These are phyloP conservation scores for Thunnus thynnus DNA, from an alignment of 2,113 vertebrate genomes.

Conservation along the genomic window DNA sequence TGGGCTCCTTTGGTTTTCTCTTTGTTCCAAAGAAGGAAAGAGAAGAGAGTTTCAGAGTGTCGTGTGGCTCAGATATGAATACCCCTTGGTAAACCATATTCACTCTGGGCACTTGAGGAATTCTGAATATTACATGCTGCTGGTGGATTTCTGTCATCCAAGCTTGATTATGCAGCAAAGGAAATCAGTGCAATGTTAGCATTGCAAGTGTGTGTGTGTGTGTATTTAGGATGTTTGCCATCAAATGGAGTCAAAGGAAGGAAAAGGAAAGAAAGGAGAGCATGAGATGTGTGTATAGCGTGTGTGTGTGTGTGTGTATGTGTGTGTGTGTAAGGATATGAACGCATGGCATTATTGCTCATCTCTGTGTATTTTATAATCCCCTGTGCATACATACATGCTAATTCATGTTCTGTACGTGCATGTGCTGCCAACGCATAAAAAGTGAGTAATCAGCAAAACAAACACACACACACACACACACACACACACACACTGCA, in stretches of 20 bases:
- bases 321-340: background rate
- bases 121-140: slow-evolving; percentile 39
- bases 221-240: slow-evolving; percentile 37
- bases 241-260: slow-evolving; percentile 20
- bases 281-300: background rate
- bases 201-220: slow-evolving; percentile 18
- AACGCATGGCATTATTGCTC: background rate
- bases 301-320: background rate
- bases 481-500: background rate
- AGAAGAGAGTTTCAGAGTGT: slow-evolving; percentile 18
- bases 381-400: background rate
- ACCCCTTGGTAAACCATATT: slow-evolving; percentile 45
- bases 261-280: background rate
- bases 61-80: slow-evolving; percentile 32
- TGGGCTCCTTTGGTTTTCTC: slow-evolving; percentile 20
- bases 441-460: slow-evolving; percentile 40
- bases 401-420: background rate
- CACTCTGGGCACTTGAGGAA: slow-evolving; percentile 41
- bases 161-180: slow-evolving; percentile 37
- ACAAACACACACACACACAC: background rate
- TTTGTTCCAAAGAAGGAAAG: slow-evolving; percentile 37
- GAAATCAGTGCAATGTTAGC: slow-evolving; percentile 39
- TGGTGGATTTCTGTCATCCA: slow-evolving; percentile 39
- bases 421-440: background rate
- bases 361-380: slow-evolving; percentile 19